Base-by-base conservation (phyloP, 2,888 invertebrate species). In the Eubasilissa splendida region DNA sequence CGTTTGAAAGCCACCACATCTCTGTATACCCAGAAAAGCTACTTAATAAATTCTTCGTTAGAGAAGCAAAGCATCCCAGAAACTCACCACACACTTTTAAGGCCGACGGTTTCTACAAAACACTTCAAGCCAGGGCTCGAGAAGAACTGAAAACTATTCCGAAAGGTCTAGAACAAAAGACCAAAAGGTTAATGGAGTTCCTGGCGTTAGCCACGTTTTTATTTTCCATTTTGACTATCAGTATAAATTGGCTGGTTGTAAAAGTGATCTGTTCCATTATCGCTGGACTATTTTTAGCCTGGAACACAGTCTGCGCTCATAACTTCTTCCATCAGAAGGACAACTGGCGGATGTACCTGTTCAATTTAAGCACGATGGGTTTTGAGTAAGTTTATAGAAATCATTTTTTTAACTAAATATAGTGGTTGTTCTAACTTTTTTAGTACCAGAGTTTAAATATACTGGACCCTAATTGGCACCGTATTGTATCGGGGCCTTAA, bases 261-360 rank as follows among this genome's bases (percentile, higher is more conserved):
- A 86, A 76, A 63, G 11, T 84, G 59, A 75, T 85, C 10, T 86
- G 90, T 59, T 91, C 89, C 68, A 76, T 88, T 12, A 59, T 93
- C 50, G 90, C 93, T 31, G 95, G 93, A 0, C 77, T 92, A 3
- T 87, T 92, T 2, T 86, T 95, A 2, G 89, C 91, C 0, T 91
- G 93, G 90, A 88, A 92, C 0, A 88, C 91, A 0, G 91, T 94
- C 11, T 90, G 91, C 2, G 92, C 93, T 0, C 96, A 96, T 86
- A 96, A 96, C 86, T 96, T 93, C 86, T 93, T 95, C 85, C 96
- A 96, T 86, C 92, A 92, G 85, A 92, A 90, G 81, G 93, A 95
- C 80, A 95, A 93, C 86, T 95, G 94, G 91, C 92, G 95, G 79
- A 95, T 95, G 94, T 94, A 93, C 85, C 92, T 94, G 80, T 95